phyloP scores from a whole-genome alignment of 2,113 vertebrate species.

The Melospiza georgiana region DNA sequence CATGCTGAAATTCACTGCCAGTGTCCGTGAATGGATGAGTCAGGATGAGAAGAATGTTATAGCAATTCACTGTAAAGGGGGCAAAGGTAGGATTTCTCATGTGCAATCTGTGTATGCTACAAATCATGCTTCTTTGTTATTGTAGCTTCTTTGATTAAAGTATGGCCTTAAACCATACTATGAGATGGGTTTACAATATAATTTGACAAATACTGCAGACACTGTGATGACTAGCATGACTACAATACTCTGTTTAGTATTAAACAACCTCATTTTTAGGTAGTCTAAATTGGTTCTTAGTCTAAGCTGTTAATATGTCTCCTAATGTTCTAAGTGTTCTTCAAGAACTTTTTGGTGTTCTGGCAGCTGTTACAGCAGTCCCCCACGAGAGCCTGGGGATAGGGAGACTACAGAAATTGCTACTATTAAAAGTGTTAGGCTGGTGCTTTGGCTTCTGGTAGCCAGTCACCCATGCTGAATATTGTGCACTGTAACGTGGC shows the following conservation, averaged over 20 bases:
- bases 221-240: background rate
- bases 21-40: conserved; percentile 87
- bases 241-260: background rate
- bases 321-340: background rate
- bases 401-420: background rate
- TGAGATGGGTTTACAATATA: background rate
- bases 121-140: background rate
- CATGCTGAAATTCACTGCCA: conserved; percentile 87
- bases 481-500: background rate
- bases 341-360: background rate
- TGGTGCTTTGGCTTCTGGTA: background rate
- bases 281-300: background rate
- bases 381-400: background rate
- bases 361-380: background rate
- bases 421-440: background rate
- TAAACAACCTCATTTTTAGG: background rate
- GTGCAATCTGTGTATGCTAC: background rate
- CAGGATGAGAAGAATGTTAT: conserved; percentile 83
- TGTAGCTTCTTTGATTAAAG: background rate
- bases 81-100: conserved; percentile 92
- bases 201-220: background rate
- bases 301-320: background rate
- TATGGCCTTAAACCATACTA: background rate
- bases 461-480: background rate
- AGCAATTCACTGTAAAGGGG: conserved; percentile 95